Evolutionary conservation across 2,888 invertebrate genomes (phyloP).

Genomic region (Torymus texanus): DNA sequence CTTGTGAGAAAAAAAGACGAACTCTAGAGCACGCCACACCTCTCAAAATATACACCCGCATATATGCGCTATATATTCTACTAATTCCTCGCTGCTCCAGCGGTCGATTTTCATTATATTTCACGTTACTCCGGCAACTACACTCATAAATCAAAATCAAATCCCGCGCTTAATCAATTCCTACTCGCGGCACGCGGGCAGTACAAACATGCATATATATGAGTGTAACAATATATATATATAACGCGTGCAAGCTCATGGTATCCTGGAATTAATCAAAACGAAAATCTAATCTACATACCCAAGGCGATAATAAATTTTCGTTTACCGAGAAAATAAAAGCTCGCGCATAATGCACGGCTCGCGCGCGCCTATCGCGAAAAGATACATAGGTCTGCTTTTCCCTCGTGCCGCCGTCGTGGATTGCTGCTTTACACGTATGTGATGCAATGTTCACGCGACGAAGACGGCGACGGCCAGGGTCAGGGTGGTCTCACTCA

Average conservation of each 20-base stretch:
- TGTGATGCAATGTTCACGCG: constrained; percentile 29
- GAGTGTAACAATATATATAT: too few relatives aligned
- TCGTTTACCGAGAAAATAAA: constrained; percentile 14
- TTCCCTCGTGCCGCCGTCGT: neutral
- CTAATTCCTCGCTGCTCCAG: neutral
- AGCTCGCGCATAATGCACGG: neutral
- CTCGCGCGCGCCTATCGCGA: neutral
- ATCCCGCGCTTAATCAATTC: constrained; percentile 31
- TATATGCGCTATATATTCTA: neutral
- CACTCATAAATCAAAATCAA: constrained; percentile 32
- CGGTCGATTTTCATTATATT: neutral
- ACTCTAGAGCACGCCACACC: neutral
- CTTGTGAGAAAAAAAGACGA: neutral
- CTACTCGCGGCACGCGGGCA: neutral
- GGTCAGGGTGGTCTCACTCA: constrained; percentile 42
- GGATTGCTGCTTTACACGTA: constrained; percentile 5
- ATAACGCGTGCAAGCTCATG: too few relatives aligned
- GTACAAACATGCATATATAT: neutral
- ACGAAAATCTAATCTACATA: constrained; percentile 36
- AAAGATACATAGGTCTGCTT: neutral
- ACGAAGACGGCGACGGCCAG: constrained; percentile 32
- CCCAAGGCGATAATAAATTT: constrained; percentile 33
- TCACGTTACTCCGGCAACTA: neutral
- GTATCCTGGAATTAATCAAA: constrained; percentile 7
- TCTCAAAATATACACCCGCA: constrained; percentile 29